Evolutionary conservation across 2,888 invertebrate genomes (phyloP).

Genomic region (Rugalucina vietnamica): DNA sequence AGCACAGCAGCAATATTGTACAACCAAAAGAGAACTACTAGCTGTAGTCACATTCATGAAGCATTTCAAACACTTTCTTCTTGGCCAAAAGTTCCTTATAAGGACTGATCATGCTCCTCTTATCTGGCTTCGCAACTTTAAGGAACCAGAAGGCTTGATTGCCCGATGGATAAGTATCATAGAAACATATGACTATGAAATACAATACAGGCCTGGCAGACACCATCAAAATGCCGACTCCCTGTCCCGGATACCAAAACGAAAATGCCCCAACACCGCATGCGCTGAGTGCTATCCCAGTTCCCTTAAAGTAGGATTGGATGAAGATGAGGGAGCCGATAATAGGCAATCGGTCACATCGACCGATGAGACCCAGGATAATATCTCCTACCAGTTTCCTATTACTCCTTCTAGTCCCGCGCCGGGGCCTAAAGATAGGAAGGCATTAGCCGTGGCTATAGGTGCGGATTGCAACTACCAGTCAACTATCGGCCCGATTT

Average conservation of each 20-base stretch:
- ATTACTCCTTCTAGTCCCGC: not conserved
- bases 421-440: not conserved
- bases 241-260: not conserved
- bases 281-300: not conserved
- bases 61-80: conserved; percentile 37
- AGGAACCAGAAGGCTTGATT: conserved; percentile 32
- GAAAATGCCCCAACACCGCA: not conserved
- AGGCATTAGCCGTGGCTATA: too few species aligned
- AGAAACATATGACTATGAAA: conserved; percentile 28
- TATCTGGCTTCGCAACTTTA: conserved; percentile 36
- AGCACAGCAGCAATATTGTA: conserved; percentile 30
- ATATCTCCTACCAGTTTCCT: not conserved
- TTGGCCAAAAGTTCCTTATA: conserved; percentile 23
- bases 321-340: not conserved
- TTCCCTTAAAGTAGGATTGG: not conserved
- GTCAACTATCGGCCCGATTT: too few species aligned
- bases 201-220: conserved; percentile 6
- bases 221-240: conserved; percentile 31
- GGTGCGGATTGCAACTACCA: too few species aligned
- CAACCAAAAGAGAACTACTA: conserved; percentile 29
- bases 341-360: not conserved
- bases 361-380: not conserved
- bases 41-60: conserved; percentile 27
- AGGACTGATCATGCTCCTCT: conserved; percentile 38
- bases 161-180: conserved; percentile 36